Conservation (phyloP, 2,113 vertebrate species). For the Myodes glareolus region DNA sequence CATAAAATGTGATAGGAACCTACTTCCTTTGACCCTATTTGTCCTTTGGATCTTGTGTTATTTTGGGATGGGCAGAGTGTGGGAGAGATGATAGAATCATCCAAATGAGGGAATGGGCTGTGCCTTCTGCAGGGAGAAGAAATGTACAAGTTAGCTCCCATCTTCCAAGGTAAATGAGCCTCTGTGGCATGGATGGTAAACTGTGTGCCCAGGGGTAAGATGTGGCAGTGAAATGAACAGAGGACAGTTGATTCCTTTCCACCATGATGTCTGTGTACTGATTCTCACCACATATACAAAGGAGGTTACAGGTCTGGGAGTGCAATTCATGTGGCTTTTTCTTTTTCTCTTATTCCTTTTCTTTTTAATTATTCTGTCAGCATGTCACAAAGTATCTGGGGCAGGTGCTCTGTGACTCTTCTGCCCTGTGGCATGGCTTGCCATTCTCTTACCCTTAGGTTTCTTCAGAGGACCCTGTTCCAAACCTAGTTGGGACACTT, state of each 20-base stretch:
- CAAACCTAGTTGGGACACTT: rapidly evolving
- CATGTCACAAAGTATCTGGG: neutral
- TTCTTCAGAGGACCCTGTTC: neutral
- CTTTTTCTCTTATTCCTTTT: neutral
- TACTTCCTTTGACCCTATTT: neutral
- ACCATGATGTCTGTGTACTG: neutral
- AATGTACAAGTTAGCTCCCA: neutral
- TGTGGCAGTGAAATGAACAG: neutral
- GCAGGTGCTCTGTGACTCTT: neutral
- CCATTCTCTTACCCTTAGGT: neutral
- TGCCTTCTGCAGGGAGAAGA: neutral
- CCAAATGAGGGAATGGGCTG: neutral
- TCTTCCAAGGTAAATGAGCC: neutral
- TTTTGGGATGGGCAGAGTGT: neutral
- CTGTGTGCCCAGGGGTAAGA: neutral
- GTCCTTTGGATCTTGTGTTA: neutral
- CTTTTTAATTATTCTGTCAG: neutral
- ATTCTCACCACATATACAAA: neutral
- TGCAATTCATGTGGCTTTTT: neutral
- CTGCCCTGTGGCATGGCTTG: neutral
- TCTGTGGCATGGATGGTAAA: neutral
- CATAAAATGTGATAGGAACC: conserved; percentile 14
- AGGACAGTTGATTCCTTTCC: neutral
- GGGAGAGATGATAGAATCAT: neutral
- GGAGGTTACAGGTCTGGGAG: neutral